These are phyloP conservation scores for Crocodylus rhombifer DNA, from an alignment of 2,797 vertebrate genomes.

Conservation along the genomic window DNA sequence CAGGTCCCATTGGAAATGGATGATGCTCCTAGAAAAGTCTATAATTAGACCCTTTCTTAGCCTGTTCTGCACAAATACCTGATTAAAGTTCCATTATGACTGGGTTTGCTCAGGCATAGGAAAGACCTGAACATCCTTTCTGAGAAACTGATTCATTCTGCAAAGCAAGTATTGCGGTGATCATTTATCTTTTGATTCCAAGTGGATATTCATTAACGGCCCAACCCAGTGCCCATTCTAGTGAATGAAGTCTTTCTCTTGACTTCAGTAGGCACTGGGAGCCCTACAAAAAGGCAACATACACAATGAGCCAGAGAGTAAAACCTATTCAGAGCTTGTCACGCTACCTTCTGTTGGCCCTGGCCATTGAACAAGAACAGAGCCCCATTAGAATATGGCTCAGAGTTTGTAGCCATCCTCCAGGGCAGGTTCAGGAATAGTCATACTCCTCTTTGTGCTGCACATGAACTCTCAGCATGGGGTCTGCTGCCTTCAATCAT, in stretches of 20 bases:
- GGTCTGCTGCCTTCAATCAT: no score
- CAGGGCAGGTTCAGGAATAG: neutral
- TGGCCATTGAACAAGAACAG: neutral
- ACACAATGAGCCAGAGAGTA: neutral
- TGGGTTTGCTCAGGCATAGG: constrained; percentile 48
- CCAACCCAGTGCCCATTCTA: neutral
- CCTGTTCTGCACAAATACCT: constrained; percentile 39
- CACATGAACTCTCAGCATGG: no score
- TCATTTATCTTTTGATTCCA: constrained; percentile 3
- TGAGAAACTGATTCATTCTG: constrained; percentile 33
- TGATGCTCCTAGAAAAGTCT: constrained; percentile 53
- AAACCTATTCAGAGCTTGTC: accelerated
- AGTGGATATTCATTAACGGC: neutral
- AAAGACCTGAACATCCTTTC: constrained; percentile 18
- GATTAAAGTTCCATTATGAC: constrained; percentile 41
- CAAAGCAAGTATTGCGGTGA: constrained; percentile 4
- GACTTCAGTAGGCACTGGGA: neutral
- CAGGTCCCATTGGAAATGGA: constrained; percentile 43
- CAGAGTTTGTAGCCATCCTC: neutral
- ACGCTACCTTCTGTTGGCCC: neutral
- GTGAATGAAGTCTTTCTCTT: neutral
- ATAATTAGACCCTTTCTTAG: constrained; percentile 56
- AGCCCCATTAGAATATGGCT: neutral
- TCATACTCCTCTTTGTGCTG: no score
- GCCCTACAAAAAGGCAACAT: neutral